These are phyloP conservation scores for Heterotis niloticus DNA, from an alignment of 2,113 vertebrate species.

Conservation along the genomic window DNA sequence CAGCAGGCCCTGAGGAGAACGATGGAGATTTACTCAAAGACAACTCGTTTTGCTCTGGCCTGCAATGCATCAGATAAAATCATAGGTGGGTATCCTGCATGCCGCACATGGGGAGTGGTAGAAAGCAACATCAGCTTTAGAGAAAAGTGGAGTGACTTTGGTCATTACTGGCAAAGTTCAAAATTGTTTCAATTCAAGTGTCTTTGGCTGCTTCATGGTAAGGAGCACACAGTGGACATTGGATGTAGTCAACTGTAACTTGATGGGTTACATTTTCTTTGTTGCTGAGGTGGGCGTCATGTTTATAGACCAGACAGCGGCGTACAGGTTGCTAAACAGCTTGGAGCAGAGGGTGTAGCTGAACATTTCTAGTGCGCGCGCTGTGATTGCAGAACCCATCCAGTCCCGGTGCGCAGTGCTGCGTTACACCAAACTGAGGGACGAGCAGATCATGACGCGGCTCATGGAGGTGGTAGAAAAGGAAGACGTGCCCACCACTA, in stretches of 20 bases:
- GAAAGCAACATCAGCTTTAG: too few species aligned
- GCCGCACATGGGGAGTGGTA: not conserved
- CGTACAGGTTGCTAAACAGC: too few species aligned
- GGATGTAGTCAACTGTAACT: not conserved
- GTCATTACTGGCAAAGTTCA: too few species aligned
- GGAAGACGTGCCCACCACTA: conserved; percentile 72
- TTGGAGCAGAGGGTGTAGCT: too few species aligned
- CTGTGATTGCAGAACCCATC: conserved; percentile 75
- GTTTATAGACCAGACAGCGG: too few species aligned
- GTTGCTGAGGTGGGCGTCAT: too few species aligned
- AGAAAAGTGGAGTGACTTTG: too few species aligned
- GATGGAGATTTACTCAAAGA: conserved; percentile 98
- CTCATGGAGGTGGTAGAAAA: conserved; percentile 81
- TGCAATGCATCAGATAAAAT: conserved; percentile 97
- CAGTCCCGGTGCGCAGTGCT: conserved; percentile 94
- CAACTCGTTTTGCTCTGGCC: conserved; percentile 89
- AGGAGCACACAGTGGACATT: not conserved
- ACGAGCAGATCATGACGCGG: conserved; percentile 82
- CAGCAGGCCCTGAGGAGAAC: conserved; percentile 94
- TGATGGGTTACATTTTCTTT: too few species aligned
- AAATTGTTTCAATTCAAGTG: too few species aligned
- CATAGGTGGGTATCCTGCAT: conserved; percentile 67
- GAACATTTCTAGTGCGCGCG: not conserved
- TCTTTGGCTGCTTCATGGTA: not conserved
- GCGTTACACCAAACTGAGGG: conserved; percentile 88